Evolutionary conservation across 2,888 invertebrate genomes (phyloP).

Genomic region (Lepidocyrtinus sp.): DNA sequence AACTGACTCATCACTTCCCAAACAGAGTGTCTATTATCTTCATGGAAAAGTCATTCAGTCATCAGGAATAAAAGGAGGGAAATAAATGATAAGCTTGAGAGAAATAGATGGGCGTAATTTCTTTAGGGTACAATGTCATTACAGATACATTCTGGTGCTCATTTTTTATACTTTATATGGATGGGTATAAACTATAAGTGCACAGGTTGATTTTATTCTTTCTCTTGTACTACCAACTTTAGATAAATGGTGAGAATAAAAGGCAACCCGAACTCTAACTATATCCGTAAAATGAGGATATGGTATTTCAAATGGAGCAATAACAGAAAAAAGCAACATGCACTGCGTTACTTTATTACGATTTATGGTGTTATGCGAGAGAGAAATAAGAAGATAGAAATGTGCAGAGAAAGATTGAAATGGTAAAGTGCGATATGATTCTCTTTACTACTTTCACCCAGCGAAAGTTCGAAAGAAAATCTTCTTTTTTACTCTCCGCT

Average conservation of each 20-base stretch:
- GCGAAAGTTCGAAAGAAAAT: slow-evolving; percentile 39
- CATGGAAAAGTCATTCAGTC: neutral
- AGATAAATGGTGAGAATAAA: neutral
- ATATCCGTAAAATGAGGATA: too few relatives aligned
- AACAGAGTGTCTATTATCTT: neutral
- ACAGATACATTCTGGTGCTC: too few relatives aligned
- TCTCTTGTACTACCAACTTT: neutral
- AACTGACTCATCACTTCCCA: neutral
- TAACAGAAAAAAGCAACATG: neutral
- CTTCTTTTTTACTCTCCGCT: too few relatives aligned
- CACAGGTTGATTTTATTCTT: neutral
- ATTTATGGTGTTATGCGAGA: neutral
- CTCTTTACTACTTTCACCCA: neutral
- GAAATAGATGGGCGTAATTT: neutral
- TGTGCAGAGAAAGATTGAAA: slow-evolving; percentile 18
- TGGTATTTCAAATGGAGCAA: too few relatives aligned
- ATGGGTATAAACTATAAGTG: neutral
- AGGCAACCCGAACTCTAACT: too few relatives aligned
- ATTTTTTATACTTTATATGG: neutral
- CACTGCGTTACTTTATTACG: neutral
- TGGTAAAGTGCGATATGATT: too few relatives aligned
- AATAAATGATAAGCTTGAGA: neutral
- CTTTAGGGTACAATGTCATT: too few relatives aligned
- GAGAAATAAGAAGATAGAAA: neutral
- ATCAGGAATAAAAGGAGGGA: neutral